Evolutionary conservation across 2,888 invertebrate genomes (phyloP).

Genomic region (Acanthopleura granulata): DNA sequence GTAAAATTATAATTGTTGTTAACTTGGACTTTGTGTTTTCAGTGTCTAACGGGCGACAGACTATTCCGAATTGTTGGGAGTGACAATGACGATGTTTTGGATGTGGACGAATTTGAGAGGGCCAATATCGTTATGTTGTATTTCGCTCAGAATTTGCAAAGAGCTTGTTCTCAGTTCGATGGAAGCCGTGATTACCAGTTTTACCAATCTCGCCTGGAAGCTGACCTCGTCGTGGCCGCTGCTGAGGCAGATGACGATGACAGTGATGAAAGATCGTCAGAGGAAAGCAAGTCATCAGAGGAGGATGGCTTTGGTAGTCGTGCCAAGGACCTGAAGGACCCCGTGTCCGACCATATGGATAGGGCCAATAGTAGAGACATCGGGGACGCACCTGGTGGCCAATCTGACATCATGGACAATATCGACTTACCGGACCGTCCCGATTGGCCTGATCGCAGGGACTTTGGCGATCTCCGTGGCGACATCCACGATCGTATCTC

Average conservation of each 20-base stretch:
- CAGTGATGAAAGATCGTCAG: background rate
- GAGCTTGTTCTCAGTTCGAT: background rate
- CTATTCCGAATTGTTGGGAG: background rate
- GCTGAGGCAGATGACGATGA: background rate
- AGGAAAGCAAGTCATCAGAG: background rate
- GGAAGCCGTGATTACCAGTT: background rate
- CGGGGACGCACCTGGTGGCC: background rate
- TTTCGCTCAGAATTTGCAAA: slow-evolving; percentile 9
- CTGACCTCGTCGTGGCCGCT: background rate
- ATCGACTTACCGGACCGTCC: background rate
- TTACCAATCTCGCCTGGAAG: background rate
- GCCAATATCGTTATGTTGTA: slow-evolving; percentile 12
- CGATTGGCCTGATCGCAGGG: background rate
- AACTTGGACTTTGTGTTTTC: background rate
- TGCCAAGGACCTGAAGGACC: background rate
- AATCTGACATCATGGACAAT: background rate
- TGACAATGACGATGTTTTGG: background rate
- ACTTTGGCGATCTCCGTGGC: background rate
- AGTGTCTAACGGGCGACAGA: slow-evolving; percentile 1
- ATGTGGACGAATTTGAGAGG: background rate
- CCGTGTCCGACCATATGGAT: background rate
- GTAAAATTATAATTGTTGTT: too few relatives aligned
- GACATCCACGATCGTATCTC: background rate
- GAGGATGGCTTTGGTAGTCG: background rate
- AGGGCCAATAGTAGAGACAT: background rate